A percentile compares a stretch with the other conserved stretches of the same genome.
These are phyloP conservation scores for Sceloporus undulatus DNA, from an alignment of 2,113 vertebrate genomes.

Conservation along the genomic window DNA sequence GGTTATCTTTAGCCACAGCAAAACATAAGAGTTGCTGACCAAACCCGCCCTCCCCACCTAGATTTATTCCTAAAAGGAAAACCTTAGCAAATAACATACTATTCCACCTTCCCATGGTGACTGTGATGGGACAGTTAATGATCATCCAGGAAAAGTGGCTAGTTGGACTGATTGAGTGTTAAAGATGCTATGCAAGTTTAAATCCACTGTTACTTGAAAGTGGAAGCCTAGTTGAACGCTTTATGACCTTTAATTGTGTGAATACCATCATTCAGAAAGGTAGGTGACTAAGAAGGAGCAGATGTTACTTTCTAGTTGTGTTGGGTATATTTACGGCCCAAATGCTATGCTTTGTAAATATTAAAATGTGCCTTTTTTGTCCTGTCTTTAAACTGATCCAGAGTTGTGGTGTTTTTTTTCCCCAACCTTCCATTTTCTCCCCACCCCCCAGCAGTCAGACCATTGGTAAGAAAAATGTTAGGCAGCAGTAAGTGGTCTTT, in stretches of 20 bases:
- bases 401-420: conserved; percentile 60
- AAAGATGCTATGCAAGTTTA: conserved; percentile 73
- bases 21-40: conserved; percentile 54
- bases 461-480: background rate
- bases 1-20: background rate
- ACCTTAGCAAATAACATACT: conserved; percentile 56
- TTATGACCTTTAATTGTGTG: conserved; percentile 71
- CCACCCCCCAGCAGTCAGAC: background rate
- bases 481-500: background rate
- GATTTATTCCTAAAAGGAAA: background rate
- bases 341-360: conserved; percentile 78
- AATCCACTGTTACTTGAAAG: conserved; percentile 72
- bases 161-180: conserved; percentile 64
- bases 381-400: conserved; percentile 74
- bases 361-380: conserved; percentile 81
- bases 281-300: conserved; percentile 68
- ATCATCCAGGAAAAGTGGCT: conserved; percentile 70
- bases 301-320: conserved; percentile 72
- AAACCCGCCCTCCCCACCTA: conserved; percentile 24
- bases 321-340: conserved; percentile 76
- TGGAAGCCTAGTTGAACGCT: conserved; percentile 69
- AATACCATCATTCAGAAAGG: conserved; percentile 69
- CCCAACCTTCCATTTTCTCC: background rate
- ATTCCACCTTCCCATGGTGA: conserved; percentile 64
- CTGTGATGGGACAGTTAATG: conserved; percentile 64